Conservation (phyloP, 2,888 invertebrate genomes). For the Ochropleura plecta region DNA sequence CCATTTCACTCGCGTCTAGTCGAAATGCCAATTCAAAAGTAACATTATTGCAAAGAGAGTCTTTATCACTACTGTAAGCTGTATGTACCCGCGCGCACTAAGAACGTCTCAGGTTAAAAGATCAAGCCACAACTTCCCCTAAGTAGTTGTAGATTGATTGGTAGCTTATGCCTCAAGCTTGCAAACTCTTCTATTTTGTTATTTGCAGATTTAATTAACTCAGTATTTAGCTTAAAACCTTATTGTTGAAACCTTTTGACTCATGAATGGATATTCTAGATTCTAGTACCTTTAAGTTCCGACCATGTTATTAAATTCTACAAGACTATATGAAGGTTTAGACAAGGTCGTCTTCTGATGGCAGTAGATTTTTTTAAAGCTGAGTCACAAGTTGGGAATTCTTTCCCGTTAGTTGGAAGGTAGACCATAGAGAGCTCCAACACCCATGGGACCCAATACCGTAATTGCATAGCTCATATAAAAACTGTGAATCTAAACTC, state of each 20-base stretch:
- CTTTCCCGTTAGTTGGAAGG: not conserved
- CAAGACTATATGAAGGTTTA: not conserved
- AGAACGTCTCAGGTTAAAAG: conserved; percentile 33
- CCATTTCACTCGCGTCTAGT: not conserved
- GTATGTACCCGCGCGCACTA: not conserved
- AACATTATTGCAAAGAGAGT: conserved; percentile 10
- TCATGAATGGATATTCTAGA: no score
- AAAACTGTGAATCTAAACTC: conserved; percentile 9
- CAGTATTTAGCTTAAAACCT: not conserved
- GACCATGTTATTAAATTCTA: not conserved
- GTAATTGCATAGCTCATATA: not conserved
- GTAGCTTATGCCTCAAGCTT: not conserved
- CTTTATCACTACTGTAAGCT: not conserved
- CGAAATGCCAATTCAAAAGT: not conserved
- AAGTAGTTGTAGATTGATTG: conserved; percentile 21
- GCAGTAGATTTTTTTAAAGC: not conserved
- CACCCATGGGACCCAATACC: not conserved
- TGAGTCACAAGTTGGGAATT: not conserved
- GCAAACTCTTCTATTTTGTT: not conserved
- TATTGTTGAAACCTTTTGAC: no score
- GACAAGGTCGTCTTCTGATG: not conserved
- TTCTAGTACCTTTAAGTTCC: not conserved
- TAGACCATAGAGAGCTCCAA: not conserved
- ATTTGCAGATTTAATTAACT: not conserved
- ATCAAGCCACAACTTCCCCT: conserved; percentile 5